Base-by-base conservation (phyloP, 2,797 vertebrate species). In the Alca torda region DNA sequence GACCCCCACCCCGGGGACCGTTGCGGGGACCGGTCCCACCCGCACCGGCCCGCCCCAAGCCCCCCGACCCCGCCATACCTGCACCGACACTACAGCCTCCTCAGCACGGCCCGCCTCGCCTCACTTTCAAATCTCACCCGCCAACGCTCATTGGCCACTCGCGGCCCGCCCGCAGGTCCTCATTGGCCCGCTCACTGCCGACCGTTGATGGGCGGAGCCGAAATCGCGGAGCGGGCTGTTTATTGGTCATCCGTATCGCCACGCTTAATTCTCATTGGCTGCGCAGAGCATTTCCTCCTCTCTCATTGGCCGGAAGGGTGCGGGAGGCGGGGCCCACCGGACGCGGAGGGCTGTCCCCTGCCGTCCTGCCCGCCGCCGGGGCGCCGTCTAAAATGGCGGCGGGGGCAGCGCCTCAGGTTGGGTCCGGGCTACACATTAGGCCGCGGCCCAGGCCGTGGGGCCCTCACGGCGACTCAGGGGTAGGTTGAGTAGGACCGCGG, bases 221-320 rank as follows among this genome's bases (percentile, higher is more conserved):
- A 18, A 6, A 4, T 1, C 0, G 1, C 8, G 1, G 0, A 5
- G 4, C 9, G 6, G 2, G 31, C 1, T 41, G 70, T 4, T 79
- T 39, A 97, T 76, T 92, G 84, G 93, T 7, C 0, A 0, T 0
- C 0, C 0, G 2, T 13, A 0, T 1, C 1, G 1, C 4, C 1
- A 0, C 0, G 1, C 10, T 65, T 45, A 7, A 17, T 51, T 1
- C 1, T 16, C 1, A 95, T 64, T 95, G 91, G 93, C 20, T 86
- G 1, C 0, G 0, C 0, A 4, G 4, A 3, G 6, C 1, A 0
- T 13, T 17, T 11, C 2, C 24, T 16, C 11, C 12, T n/a, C 7
- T 3, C 13, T 92, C 14, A 93, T 90, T 95, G 91, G 96, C 1
- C 5, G 18, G 4, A 0, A 5, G 5, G 0, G 16, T 2, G 64